Evolutionary conservation across 2,888 invertebrate genomes (phyloP), one percentile per base, ranked within the genome.

Genomic region (Drosophila percnosoma): DNA sequence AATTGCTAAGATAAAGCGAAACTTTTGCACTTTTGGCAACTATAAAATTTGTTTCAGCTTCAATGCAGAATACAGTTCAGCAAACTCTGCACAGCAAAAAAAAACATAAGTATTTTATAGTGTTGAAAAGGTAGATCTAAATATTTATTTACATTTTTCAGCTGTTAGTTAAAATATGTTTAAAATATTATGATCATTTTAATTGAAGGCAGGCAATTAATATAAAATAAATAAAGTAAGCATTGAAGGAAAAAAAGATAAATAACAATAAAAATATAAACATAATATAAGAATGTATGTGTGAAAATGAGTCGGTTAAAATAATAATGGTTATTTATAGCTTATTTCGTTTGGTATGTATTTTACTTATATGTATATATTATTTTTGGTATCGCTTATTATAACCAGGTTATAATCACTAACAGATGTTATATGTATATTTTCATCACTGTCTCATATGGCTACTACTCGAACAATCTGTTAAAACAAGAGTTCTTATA

Each of bases 361-460:
- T n/a, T 2, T 0, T 13, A 13, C 0, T 13, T 34, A 18, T 18
- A 18, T 7, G 0, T 24, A 4, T 38, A 15, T 4, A 4, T 2
- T 3, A 7, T 8, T 38, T 5, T 33, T 33, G 33, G 33, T 33
- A 4, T 33, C 33, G 0, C 1, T 33, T 0, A 33, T 31, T 31
- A 31, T 11, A 0, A 4, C 0, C 33, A 33, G n/a, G 1, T 2
- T n/a, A n/a, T 10, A 40, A n/a, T 5, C 40, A n/a, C 10, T 10
- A 11, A 5, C 10, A 0, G 4, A 2, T 38, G 8, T 38, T 4
- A 18, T 4, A 4, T 38, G 8, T 38, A 38, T 38, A 38, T 38
- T 38, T 18, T n/a, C 40, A n/a, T 40, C 10, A 4, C 4, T 38
- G 1, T n/a, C 0, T 40, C 2, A 11, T 40, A n/a, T 1, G 2